Evolutionary conservation across 1,140 invertebrate genomes (phyloP), one percentile per base, ranked within the genome.

Genomic region (Rhynchophorus ferrugineus): DNA sequence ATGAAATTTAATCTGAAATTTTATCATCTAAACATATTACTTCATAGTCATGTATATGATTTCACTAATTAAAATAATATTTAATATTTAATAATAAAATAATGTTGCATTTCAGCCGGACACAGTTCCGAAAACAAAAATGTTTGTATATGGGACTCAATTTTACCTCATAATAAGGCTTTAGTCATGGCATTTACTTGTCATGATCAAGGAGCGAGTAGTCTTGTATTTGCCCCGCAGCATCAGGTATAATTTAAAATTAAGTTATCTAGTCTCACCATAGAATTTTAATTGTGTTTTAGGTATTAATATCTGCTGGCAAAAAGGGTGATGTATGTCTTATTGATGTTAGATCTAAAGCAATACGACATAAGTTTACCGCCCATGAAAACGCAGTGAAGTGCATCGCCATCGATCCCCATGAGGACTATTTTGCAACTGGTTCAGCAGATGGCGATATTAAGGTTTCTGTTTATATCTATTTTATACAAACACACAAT

Each of bases 401-500:
- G 73, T 95, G 93, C 69, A 78, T 99, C 55, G 87, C 92, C 22
- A 76, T 98, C 8, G 93, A 98, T 76, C 89, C 91, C 0, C 82
- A 86, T 44, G 93, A 98, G 74, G 94, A 98, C 72, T 91, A 90
- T 71, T 97, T 98, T 71, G 92, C 93, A 6, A 95, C 95, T 46
- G 96, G 95, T 24, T 91, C 95, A 33, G 90, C 92, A n/a, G 95
- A 99, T 72, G 96, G 96, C 17, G 94, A 98, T 73, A 95, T 99
- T 57, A 98, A 98, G 83, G 95, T 96, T 71, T 54, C 44, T 53
- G 43, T 45, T 14, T 43, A 18, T 42, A 20, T 18, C 11, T 29
- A 6, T 6, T 29, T 29, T 29, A 29, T 29, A 29, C 24, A 29
- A 6, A 29, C 24, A 13, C n/a, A 38, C 17, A 19, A 6, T 38